A percentile compares a stretch with the other conserved stretches of the same genome.
These are phyloP conservation scores for Knipowitschia caucasica DNA, from an alignment of 2,797 vertebrate species.

Conservation along the genomic window DNA sequence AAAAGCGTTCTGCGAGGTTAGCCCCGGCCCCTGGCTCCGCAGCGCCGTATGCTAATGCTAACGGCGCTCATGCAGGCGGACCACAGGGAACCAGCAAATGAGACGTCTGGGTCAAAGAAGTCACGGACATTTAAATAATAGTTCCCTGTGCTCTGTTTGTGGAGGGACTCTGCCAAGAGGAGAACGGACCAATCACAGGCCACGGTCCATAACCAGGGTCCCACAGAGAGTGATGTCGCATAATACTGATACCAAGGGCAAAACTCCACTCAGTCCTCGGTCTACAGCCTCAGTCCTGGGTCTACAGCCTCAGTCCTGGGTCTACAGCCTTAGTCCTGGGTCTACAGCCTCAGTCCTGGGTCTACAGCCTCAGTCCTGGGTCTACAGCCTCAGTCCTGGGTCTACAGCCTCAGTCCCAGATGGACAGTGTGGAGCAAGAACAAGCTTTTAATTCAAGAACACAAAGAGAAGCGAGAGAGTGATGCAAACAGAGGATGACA, in stretches of 20 bases:
- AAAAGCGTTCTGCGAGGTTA: constrained; percentile 14
- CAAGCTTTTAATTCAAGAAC: background rate
- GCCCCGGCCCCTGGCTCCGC: constrained; percentile 20
- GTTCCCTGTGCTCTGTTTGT: constrained; percentile 29
- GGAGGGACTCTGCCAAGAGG: constrained; percentile 25
- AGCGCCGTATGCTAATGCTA: constrained; percentile 46
- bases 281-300: too few species aligned
- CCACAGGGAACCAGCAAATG: constrained; percentile 38
- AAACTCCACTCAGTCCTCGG: too few species aligned
- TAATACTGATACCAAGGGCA: constrained; percentile 15
- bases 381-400: too few species aligned
- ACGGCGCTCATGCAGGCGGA: constrained; percentile 40
- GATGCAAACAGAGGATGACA: constrained; percentile 25
- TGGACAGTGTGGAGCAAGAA: background rate
- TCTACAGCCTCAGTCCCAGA: too few species aligned
- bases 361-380: too few species aligned
- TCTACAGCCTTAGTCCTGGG: too few species aligned
- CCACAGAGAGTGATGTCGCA: constrained; percentile 13
- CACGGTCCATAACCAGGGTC: constrained; percentile 16
- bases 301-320: too few species aligned
- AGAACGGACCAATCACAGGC: constrained; percentile 30
- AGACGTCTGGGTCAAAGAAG: constrained; percentile 44
- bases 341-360: too few species aligned
- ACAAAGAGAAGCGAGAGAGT: constrained; percentile 6
- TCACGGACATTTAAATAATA: constrained; percentile 52